These are phyloP conservation scores for Trachelus troglodyta DNA, from an alignment of 2,888 invertebrate genomes.

Conservation along the genomic window DNA sequence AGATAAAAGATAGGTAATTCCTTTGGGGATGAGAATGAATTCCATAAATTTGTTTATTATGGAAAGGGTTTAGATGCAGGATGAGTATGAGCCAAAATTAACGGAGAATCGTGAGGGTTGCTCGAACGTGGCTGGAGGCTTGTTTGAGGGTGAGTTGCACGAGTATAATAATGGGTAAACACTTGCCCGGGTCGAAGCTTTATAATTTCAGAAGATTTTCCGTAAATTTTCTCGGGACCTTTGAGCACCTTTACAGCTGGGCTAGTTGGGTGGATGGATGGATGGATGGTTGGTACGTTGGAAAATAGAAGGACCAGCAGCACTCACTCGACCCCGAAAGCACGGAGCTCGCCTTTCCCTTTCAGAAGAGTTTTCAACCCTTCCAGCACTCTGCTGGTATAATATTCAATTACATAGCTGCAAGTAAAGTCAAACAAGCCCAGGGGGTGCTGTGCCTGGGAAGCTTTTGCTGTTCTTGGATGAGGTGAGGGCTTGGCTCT, in stretches of 20 bases:
- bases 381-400: slow-evolving; percentile 58
- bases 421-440: slow-evolving; percentile 65
- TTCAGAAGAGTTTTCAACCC: slow-evolving; percentile 60
- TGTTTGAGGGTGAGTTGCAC: slow-evolving; percentile 31
- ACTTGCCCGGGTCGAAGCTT: slow-evolving; percentile 33
- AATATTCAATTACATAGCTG: slow-evolving; percentile 65
- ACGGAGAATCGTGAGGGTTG: not conserved
- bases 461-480: slow-evolving; percentile 41
- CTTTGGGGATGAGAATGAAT: too few relatives aligned
- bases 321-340: slow-evolving; percentile 38
- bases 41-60: too few relatives aligned
- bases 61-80: too few relatives aligned
- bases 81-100: not conserved
- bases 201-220: slow-evolving; percentile 51
- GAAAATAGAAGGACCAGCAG: not conserved
- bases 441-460: slow-evolving; percentile 42
- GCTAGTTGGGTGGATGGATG: not conserved
- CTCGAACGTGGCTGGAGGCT: slow-evolving; percentile 9
- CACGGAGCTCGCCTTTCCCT: slow-evolving; percentile 29
- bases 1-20: too few relatives aligned
- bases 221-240: slow-evolving; percentile 47
- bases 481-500: not conserved
- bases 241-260: not conserved
- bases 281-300: not conserved
- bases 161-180: slow-evolving; percentile 56